Base-by-base conservation (phyloP, 2,113 vertebrate genomes). In the Thomomys bottae region DNA sequence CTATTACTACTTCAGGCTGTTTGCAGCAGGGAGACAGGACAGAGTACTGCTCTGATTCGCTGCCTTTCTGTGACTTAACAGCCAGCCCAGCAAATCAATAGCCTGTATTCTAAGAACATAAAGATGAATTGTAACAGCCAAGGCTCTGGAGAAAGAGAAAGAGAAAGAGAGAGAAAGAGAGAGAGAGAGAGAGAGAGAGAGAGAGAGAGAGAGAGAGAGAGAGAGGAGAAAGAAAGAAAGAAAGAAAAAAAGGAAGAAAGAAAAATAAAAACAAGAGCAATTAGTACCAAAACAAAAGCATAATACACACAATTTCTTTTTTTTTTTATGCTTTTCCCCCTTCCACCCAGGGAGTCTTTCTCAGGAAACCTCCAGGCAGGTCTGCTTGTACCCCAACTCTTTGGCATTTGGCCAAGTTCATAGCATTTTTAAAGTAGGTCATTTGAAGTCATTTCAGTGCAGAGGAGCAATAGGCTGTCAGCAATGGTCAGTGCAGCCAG, bases 1-100 rank as follows among this genome's bases (percentile, higher is more conserved):
- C 98, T 97, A 97, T 98, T 98, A 98, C 98, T 97, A 97, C 98
- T 98, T 98, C 96, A 97, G 98, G 98, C 97, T 97, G 97, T 96
- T 98, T 89, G 94, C 92, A 93, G 95, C 96, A 84, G 94, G 92
- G 96, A 97, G 96, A 96, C 96, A 98, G 93, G 96, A 91, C 96
- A 97, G 95, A 97, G 96, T 81, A 95, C 95, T 76, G 54, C 68
- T 85, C 93, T 75, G 96, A 98, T 97, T 98, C 98, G 98, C 96
- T 95, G 92, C 84, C 91, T 95, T 88, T 94, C 91, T 96, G 88
- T 96, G 96, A 98, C 97, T 96, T 96, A 89, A 92, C 91, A 76
- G 89, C 91, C 17, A 71, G 68, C 84, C 70, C 90, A 97, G 88
- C 98, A 98, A 98, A 98, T 98, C 96, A 97, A 95, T 81, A 97